Base-by-base conservation (phyloP, 1,140 invertebrate genomes). In the Diachasmimorpha longicaudata region DNA sequence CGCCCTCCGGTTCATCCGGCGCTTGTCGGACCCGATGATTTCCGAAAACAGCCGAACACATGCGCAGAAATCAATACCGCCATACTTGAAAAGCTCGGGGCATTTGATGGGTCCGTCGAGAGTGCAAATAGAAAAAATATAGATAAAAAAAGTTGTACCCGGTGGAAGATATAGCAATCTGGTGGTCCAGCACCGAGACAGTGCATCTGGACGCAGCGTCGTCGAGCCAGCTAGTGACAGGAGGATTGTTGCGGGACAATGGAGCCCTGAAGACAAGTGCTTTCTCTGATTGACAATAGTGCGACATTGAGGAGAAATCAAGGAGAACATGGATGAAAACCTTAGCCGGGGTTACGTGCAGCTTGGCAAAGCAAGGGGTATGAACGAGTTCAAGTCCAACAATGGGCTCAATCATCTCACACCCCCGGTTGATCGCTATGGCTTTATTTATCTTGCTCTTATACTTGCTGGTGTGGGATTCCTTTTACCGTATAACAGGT, bases 401-500 rank as follows among this genome's bases (percentile, higher is more conserved):
- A 91, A 90, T 77, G 90, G 90, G 58, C 90, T 91, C 77, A 88
- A 88, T 25, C 90, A 91, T 80, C 82, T 92, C 72, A 91, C 92
- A 11, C 93, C 93, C 25, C 95, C 94, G 10, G 91, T 93, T 73
- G 94, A 96, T 87, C 91, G 92, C 80, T 94, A 92, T 85, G 94
- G 94, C 85, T 91, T 92, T 21, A 93, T 97, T 68, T 97, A 96
- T 83, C 84, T 96, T 68, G 93, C 95, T 0, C 90, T 98, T 48
- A 89, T 97, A 6, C 88, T 96, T 31, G 95, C 95, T 44, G 96
- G 96, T n/a, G 93, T 95, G 78, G 96, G 96, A 19, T 97, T 97
- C 83, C 91, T 98, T 11, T 88, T 98, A 36, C 96, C 96, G 0
- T 98, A 97, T 87, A 97, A 97, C 90, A 96, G 94, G 95, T 95